Conservation (phyloP, 2,888 invertebrate species). For the Embidobia sp. region DNA sequence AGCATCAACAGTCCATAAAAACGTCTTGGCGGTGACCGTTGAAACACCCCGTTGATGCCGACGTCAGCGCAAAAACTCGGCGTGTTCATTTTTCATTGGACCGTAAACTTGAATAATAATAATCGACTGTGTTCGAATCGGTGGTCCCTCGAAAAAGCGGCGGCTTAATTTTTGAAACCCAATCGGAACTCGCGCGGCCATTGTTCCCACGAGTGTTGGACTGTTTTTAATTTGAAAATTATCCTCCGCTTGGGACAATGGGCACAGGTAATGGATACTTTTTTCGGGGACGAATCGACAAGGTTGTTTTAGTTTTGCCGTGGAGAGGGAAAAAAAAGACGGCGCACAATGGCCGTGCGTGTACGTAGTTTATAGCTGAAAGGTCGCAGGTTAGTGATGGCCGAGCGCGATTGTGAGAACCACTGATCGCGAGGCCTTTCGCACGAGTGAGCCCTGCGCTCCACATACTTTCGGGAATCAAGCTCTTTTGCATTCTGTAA, state of each 20-base stretch:
- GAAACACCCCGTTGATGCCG: too few relatives aligned
- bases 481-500: constrained; percentile 47
- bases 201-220: constrained; percentile 39
- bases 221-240: constrained; percentile 48
- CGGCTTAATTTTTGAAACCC: too few relatives aligned
- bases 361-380: constrained; percentile 54
- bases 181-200: not conserved
- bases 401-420: constrained; percentile 61
- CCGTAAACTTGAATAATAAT: too few relatives aligned
- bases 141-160: too few relatives aligned
- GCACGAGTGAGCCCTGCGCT: constrained; percentile 60
- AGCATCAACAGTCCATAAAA: too few relatives aligned
- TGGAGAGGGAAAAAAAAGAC: constrained; percentile 19
- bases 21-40: too few relatives aligned
- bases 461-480: constrained; percentile 56
- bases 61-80: too few relatives aligned
- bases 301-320: constrained; percentile 46
- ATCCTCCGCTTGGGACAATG: constrained; percentile 33
- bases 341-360: constrained; percentile 36
- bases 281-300: constrained; percentile 30
- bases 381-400: constrained; percentile 63
- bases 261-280: constrained; percentile 53
- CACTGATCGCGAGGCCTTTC: constrained; percentile 62
- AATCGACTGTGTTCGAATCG: too few relatives aligned
- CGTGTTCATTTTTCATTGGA: too few relatives aligned